A percentile compares a stretch with the other conserved stretches of the same genome.
These are phyloP conservation scores for Fulica atra DNA, from an alignment of 2,113 vertebrate genomes.

Conservation along the genomic window DNA sequence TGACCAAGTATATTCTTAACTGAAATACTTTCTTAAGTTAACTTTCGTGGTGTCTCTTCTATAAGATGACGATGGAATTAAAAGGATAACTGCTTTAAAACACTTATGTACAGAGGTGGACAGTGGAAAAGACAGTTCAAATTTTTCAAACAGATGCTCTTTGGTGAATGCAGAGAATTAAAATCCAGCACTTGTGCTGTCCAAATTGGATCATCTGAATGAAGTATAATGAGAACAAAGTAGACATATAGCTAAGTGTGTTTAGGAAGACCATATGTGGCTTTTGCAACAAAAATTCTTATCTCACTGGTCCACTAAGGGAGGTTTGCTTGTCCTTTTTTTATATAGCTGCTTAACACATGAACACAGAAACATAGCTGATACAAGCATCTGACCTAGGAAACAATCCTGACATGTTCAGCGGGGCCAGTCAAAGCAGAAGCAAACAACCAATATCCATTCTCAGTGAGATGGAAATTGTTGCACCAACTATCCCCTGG, in stretches of 20 bases:
- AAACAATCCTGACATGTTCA: background rate
- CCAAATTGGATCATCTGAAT: background rate
- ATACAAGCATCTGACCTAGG: background rate
- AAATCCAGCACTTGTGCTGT: background rate
- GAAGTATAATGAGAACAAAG: background rate
- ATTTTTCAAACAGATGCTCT: background rate
- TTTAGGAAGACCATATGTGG: background rate
- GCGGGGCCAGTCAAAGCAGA: background rate
- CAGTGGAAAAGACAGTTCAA: background rate
- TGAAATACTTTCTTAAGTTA: background rate
- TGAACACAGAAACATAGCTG: background rate
- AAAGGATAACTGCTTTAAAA: background rate
- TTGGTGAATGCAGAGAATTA: background rate
- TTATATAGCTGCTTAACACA: background rate
- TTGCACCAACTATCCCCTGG: background rate
- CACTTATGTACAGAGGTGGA: background rate
- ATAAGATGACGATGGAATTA: background rate
- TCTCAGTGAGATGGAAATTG: background rate
- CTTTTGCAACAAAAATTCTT: background rate
- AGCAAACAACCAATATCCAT: background rate
- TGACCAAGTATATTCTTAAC: background rate
- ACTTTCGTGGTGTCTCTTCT: background rate
- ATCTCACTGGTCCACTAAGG: background rate
- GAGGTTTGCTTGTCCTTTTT: background rate
- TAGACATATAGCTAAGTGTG: background rate